Evolutionary conservation across 2,888 invertebrate genomes (phyloP).

Genomic region (Chrysodeixis includens): DNA sequence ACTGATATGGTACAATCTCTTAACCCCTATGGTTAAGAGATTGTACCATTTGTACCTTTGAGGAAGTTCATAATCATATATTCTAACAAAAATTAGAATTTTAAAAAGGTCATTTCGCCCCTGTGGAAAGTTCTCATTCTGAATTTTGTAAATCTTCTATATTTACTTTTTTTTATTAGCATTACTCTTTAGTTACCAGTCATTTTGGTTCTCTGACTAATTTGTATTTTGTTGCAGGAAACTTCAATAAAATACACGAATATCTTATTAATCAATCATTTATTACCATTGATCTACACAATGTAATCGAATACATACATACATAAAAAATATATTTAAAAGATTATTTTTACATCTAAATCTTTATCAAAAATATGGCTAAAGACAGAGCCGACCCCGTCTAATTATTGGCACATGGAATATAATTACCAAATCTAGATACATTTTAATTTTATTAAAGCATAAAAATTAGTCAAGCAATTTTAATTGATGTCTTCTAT

Average conservation of each 20-base stretch:
- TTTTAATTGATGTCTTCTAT: slow-evolving; percentile 74
- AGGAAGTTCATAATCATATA: too few relatives aligned
- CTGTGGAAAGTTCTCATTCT: too few relatives aligned
- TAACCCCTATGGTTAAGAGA: too few relatives aligned
- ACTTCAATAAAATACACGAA: slow-evolving; percentile 57
- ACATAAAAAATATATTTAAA: slow-evolving; percentile 77
- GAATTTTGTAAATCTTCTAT: too few relatives aligned
- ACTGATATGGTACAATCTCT: too few relatives aligned
- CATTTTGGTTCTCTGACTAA: neutral
- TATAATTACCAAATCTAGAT: slow-evolving; percentile 68
- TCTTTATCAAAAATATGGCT: slow-evolving; percentile 86
- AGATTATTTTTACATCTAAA: slow-evolving; percentile 77
- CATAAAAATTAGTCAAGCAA: slow-evolving; percentile 67
- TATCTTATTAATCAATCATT: slow-evolving; percentile 80
- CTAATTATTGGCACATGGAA: slow-evolving; percentile 85
- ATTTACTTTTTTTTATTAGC: neutral
- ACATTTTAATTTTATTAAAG: slow-evolving; percentile 66
- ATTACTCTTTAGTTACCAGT: neutral
- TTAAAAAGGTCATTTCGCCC: too few relatives aligned
- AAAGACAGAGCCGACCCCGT: slow-evolving; percentile 75
- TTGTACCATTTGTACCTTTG: too few relatives aligned
- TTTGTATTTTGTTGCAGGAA: neutral
- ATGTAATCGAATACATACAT: slow-evolving; percentile 83
- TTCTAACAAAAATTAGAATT: too few relatives aligned
- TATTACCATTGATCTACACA: slow-evolving; percentile 84